These are phyloP conservation scores for Tetramorium bicarinatum DNA, from an alignment of 2,888 invertebrate genomes.

Conservation along the genomic window DNA sequence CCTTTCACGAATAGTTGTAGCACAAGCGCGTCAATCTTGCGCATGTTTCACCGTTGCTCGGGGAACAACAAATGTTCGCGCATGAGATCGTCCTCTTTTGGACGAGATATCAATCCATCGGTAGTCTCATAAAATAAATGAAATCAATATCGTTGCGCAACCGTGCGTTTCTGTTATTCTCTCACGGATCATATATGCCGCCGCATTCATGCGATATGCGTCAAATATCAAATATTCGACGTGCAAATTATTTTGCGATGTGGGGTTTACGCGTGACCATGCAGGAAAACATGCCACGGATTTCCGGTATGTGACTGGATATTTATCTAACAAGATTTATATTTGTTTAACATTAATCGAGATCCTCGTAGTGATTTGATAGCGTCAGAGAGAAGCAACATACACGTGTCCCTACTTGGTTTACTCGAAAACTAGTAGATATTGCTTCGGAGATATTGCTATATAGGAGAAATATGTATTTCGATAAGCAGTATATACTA, in stretches of 20 bases:
- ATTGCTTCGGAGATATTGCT: constrained; percentile 2
- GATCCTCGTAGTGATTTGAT: constrained; percentile 20
- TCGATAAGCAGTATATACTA: not conserved
- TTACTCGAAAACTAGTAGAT: constrained; percentile 23
- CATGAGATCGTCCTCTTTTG: constrained; percentile 15
- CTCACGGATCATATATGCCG: not conserved
- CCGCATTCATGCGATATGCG: not conserved
- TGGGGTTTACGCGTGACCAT: not conserved
- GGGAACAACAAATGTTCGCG: not conserved
- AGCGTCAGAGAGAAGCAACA: not conserved
- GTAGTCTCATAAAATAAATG: constrained; percentile 42
- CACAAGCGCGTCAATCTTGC: constrained; percentile 30
- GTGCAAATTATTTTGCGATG: constrained; percentile 18
- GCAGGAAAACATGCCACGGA: not conserved
- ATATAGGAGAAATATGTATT: not conserved
- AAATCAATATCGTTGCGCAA: constrained; percentile 31
- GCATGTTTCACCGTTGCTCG: not conserved
- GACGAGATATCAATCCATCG: constrained; percentile 6
- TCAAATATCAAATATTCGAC: constrained; percentile 24
- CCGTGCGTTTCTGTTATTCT: not conserved
- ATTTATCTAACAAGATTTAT: constrained; percentile 33
- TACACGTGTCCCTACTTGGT: not conserved
- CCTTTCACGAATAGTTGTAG: constrained; percentile 23
- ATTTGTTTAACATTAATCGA: constrained; percentile 33
- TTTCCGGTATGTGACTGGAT: not conserved